phyloP scores from a whole-genome alignment of 2,888 invertebrate genomes.

The Piscicola geometra region DNA sequence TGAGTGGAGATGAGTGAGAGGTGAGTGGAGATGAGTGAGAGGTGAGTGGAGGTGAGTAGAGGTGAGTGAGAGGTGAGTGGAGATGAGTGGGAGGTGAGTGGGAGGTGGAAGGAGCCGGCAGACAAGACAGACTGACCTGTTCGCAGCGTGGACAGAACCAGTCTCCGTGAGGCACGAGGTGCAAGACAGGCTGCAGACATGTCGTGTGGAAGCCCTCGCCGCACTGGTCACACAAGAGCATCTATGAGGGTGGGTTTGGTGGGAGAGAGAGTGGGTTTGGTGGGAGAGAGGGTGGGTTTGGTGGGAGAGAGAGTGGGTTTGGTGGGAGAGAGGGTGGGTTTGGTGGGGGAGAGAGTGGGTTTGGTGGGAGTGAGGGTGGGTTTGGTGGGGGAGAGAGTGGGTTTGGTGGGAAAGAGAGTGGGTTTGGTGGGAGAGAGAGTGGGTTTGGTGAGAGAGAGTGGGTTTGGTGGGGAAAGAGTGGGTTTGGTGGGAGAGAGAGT shows the following conservation, averaged over 20 bases:
- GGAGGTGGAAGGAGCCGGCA: too few relatives aligned
- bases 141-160: slow-evolving; percentile 98
- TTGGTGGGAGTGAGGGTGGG: too few relatives aligned
- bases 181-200: slow-evolving; percentile 83
- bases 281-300: too few relatives aligned
- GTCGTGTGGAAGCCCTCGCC: slow-evolving; percentile 94
- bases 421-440: not conserved
- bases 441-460: not conserved
- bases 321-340: not conserved
- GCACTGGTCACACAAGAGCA: slow-evolving; percentile 88
- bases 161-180: slow-evolving; percentile 91
- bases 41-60: not conserved
- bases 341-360: not conserved
- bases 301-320: not conserved
- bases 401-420: not conserved
- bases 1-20: not conserved
- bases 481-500: too few relatives aligned
- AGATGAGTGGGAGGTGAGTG: not conserved
- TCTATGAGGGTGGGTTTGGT: slow-evolving; percentile 58
- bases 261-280: too few relatives aligned
- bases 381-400: too few relatives aligned
- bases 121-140: slow-evolving; percentile 70
- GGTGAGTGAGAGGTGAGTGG: too few relatives aligned
- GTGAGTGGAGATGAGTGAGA: slow-evolving; percentile 8
- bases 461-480: too few relatives aligned